Evolutionary conservation across 2,113 vertebrate genomes (phyloP), one percentile per base, ranked within the genome.

Genomic region (Picathartes gymnocephalus): DNA sequence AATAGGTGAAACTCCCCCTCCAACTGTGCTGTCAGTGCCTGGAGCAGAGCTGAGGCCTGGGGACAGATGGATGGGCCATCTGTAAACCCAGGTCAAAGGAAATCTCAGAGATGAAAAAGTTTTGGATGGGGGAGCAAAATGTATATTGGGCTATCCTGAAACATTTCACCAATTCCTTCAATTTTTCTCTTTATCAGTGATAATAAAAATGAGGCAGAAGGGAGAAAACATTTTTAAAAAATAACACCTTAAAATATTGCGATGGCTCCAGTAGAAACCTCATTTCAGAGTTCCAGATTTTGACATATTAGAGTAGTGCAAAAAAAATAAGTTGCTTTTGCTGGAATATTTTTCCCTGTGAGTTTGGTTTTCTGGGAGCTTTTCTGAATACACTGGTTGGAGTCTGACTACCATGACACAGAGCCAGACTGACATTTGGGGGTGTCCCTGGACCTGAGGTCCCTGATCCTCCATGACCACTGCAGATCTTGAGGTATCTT

Each of bases 71-170:
- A 69, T 85, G 40, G n/a, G 30, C 37, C 56, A 84, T 42, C 48
- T 50, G 33, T 54, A 78, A 84, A 58, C 15, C 19, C 30, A 25
- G 42, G 56, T 51, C 35, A 60, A 13, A 58, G 65, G 56, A 71
- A 39, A 70, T 19, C n/a, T 60, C 13, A n/a, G 48, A 56, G 48
- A 57, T 37, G 22, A 45, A 58, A 74, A 72, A 23, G 7, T 51
- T 90, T 35, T 45, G 4, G 12, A 0, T 20, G 4, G 6, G 11
- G 12, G 4, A 1, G n/a, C n/a, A 1, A 16, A 31, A 22, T 3
- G 8, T 18, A 4, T 35, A 3, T 66, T 28, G 15, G 7, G 18
- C 10, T 65, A 18, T 37, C 35, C 39, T 77, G 71, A 91, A 83
- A 40, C 80, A 53, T 53, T 86, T 42, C 68, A 60, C 13, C 16